Base-by-base conservation (phyloP, 2,797 vertebrate species). In the Halcyon leucocephala region DNA sequence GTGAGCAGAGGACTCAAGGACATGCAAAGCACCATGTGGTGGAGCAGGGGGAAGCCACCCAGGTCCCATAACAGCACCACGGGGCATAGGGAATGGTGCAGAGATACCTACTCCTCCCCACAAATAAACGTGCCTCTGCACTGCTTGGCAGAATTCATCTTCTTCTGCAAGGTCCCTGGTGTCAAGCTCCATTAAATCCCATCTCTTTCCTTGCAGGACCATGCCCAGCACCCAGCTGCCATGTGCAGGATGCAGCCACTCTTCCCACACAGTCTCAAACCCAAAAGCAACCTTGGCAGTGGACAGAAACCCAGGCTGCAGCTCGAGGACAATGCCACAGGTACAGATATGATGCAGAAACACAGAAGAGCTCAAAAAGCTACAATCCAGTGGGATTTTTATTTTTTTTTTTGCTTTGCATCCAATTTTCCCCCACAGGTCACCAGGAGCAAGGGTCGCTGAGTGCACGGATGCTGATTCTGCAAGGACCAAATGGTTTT, bases 121-220 rank as follows among this genome's bases (percentile, higher is more conserved):
- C 41, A 35, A 65, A 76, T 8, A 19, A 66, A 44, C 0, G 0
- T 2, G 12, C 3, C 33, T 12, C 49, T 11, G 44, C 46, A 22
- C 51, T 2, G 1, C 70, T 52, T 18, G 62, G 31, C 9, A 3
- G 1, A 29, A 25, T 60, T 93, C 65, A 58, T 76, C 67, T 74
- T 62, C 41, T 35, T 88, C 78, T 15, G 10, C 35, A 9, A 49
- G 21, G 41, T 95, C 85, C 81, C 80, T 74, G 73, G 85, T n/a
- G 31, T 79, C 87, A 71, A 92, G 96, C 90, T 71, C 96, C 95
- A 86, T 91, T 95, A 96, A 93, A 64, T 65, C 44, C 80, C 95
- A 82, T 81, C 86, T 79, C 82, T 60, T 72, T 25, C 54, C 29
- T 29, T 1, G 0, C 8, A 17, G 42, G 28, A 46, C 31, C 64